These are phyloP conservation scores for Peromyscus maniculatus DNA, from an alignment of 2,113 vertebrate genomes.

Conservation along the genomic window DNA sequence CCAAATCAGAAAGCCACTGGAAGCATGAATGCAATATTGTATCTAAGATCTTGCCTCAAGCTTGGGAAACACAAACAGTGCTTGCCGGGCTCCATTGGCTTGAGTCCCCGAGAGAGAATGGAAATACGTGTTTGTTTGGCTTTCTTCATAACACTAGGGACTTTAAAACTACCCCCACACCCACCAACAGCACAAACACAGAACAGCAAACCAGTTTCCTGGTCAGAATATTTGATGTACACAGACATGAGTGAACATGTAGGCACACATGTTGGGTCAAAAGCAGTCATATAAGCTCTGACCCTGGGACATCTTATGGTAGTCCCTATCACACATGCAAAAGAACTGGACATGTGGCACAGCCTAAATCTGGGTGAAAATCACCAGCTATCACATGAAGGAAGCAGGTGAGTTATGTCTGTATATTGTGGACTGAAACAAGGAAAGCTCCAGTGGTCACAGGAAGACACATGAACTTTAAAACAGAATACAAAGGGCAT, in stretches of 20 bases:
- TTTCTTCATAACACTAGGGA: background rate
- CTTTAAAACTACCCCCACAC: background rate
- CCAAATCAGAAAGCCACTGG: background rate
- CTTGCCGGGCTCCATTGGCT: background rate
- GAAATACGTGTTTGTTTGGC: background rate
- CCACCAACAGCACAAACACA: background rate
- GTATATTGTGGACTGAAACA: background rate
- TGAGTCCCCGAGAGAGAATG: constrained; percentile 23
- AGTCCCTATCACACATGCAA: background rate
- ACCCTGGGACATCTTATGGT: background rate
- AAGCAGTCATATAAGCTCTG: background rate
- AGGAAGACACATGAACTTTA: background rate
- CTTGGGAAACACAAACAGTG: constrained; percentile 41
- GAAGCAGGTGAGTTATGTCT: background rate
- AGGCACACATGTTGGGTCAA: background rate
- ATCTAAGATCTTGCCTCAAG: background rate
- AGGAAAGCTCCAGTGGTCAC: background rate
- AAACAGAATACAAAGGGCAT: background rate
- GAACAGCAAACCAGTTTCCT: background rate
- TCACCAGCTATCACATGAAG: background rate
- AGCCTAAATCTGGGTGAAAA: background rate
- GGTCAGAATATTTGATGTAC: background rate
- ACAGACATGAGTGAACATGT: background rate
- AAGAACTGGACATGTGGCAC: background rate
- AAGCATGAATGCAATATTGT: constrained; percentile 30